Evolutionary conservation across 2,888 invertebrate genomes (phyloP).

Genomic region (Thymelicus lineola): DNA sequence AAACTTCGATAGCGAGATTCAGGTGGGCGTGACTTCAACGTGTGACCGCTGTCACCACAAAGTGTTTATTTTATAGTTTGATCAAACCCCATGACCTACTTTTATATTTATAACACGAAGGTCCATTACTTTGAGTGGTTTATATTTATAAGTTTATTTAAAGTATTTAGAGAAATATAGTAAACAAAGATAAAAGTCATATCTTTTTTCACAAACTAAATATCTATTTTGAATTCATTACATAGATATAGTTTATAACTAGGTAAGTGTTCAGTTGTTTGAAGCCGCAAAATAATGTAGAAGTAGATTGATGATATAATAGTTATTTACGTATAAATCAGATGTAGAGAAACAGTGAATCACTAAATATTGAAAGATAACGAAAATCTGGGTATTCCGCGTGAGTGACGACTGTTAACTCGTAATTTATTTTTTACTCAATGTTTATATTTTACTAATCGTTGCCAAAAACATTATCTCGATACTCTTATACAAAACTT

Average conservation of each 20-base stretch:
- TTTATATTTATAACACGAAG: conserved; percentile 12
- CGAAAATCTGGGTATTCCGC: conserved; percentile 42
- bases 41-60: neutral
- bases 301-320: conserved; percentile 50
- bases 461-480: neutral
- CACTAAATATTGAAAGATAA: conserved; percentile 47
- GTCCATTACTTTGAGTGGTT: conserved; percentile 8
- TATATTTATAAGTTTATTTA: neutral
- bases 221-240: too few species aligned
- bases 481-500: conserved; percentile 7
- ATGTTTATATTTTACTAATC: conserved; percentile 43
- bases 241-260: too few species aligned
- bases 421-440: conserved; percentile 52
- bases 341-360: conserved; percentile 43
- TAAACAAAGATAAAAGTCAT: neutral
- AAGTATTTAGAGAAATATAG: neutral
- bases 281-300: conserved; percentile 5
- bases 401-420: conserved; percentile 48
- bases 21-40: too few species aligned
- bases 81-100: conserved; percentile 1
- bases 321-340: conserved; percentile 40
- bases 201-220: too few species aligned
- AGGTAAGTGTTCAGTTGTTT: too few species aligned
- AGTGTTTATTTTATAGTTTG: neutral
- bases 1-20: too few species aligned